Percentiles rank a stretch among this genome's conserved stretches.
Evolutionary conservation across 35 echinoderm and acorn worm genomes (phyloP).

Genomic region (Stichopus chloronotus): DNA sequence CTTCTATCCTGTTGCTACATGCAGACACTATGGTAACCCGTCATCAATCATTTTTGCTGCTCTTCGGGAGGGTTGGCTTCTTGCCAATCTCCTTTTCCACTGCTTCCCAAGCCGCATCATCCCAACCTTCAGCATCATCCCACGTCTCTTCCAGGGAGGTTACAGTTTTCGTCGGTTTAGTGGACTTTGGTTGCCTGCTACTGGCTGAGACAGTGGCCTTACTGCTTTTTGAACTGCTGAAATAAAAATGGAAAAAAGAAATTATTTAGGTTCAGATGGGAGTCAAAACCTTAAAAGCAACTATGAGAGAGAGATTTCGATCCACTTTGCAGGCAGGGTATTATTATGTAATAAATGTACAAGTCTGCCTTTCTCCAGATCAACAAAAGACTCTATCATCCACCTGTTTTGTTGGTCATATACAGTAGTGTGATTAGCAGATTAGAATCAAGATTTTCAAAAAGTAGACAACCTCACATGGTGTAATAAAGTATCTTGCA

Average conservation of each 20-base stretch:
- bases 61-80: constrained; percentile 21
- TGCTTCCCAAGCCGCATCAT: constrained; percentile 94
- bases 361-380: too few species aligned
- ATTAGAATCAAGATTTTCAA: too few species aligned
- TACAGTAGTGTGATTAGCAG: too few species aligned
- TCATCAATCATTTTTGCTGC: constrained; percentile 67
- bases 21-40: not conserved
- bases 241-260: not conserved
- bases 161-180: constrained; percentile 1
- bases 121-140: constrained; percentile 96
- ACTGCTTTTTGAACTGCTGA: not conserved
- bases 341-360: too few species aligned
- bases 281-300: not conserved
- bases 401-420: too few species aligned
- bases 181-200: not conserved
- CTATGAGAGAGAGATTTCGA: too few species aligned
- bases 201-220: not conserved
- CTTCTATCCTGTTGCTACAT: not conserved
- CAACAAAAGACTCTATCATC: too few species aligned
- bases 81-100: constrained; percentile 68
- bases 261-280: not conserved
- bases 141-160: constrained; percentile 88
- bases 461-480: too few species aligned
- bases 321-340: too few species aligned
- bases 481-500: too few species aligned